Base-by-base conservation (phyloP, 2,113 vertebrate species). In the Dromaius novaehollandiae region DNA sequence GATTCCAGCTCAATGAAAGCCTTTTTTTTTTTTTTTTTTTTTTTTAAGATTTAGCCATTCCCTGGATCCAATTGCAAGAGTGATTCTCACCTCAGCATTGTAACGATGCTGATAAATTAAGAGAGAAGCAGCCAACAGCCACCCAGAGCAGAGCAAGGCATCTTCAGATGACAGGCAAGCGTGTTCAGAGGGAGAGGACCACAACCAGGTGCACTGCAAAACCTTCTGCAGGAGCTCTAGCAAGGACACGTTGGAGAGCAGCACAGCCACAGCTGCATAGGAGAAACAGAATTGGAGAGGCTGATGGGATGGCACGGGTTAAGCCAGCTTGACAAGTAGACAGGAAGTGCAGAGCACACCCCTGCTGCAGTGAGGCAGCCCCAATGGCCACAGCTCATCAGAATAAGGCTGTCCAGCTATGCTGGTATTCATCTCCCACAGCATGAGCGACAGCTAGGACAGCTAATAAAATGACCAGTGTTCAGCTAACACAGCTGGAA, bases 201-300 rank as follows among this genome's bases (percentile, higher is more conserved):
- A 66, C 83, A 79, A 77, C 97, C 98, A 98, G 73, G 98, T 98
- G 80, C 97, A 94, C 9, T 97, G 95, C 73, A 99, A 95, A 88
- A 98, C 69, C 69, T 98, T 98, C 98, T 99, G 98, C 92, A 99
- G 98, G 93, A 99, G 98, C 83, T 98, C 98, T 58, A 99, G 97
- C 95, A 99, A 97, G 85, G 98, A 86, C 24, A 97, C 96, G 8
- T 98, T 99, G 95, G 99, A 99, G 90, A 99, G 98, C 91, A 99
- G 96, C 96, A 99, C 98, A 75, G 98, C 98, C 84, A 99, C 98
- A 70, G 98, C 99, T 98, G 80, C 1, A 13, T 32, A 80, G 46
- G n/a, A 89, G 63, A 80, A 90, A 88, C 6, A 80, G 15, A 38
- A 82, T 18, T 28, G 36, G 56, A 82, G 56, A 58, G n/a, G 51